Base-by-base conservation (phyloP, 2,797 vertebrate species). In the Sebastes nivosus region DNA sequence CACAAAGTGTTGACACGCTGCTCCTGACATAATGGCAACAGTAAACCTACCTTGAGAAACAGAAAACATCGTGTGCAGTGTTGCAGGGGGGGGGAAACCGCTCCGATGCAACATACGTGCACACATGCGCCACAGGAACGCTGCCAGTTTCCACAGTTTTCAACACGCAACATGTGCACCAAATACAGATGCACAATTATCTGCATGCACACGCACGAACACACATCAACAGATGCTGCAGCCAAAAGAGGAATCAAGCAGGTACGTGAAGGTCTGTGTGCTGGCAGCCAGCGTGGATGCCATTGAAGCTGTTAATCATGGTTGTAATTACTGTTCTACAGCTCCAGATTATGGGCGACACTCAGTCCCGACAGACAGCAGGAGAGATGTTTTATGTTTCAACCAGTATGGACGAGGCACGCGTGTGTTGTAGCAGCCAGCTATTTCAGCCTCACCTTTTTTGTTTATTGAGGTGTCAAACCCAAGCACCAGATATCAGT, bases 1-100 rank as follows among this genome's bases (percentile, higher is more conserved):
- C 87, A 85, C 71, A 85, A 79, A 84, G 77, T 90, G 87, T 94
- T 92, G 90, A 88, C 87, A 84, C 73, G 80, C 66, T 50, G 76
- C 82, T 67, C 13, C 70, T 69, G 71, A 87, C 83, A 82, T 87
- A 83, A 77, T 80, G 61, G 77, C 76, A 92, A 85, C 83, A 80
- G 67, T 87, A 25, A 69, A 81, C 18, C 79, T 81, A 72, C 50
- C 30, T 85, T 91, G 84, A 84, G 83, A 90, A 93, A 93, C 87
- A 85, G 76, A 70, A 87, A 87, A 87, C 74, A 83, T 25, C 54
- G 66, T 68, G 73, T 38, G 38, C 38, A 81, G 69, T 60, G 77
- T 83, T 81, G 71, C 38, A 69, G 72, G 42, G 79, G 75, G 12
- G 13, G 59, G 63, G 6, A 1, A 8, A 63, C 25, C 3, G 20